A percentile compares a stretch with the other conserved stretches of the same genome.
These are phyloP conservation scores for Phrynosoma blainvillii DNA, from an alignment of 2,113 vertebrate genomes.

Conservation along the genomic window DNA sequence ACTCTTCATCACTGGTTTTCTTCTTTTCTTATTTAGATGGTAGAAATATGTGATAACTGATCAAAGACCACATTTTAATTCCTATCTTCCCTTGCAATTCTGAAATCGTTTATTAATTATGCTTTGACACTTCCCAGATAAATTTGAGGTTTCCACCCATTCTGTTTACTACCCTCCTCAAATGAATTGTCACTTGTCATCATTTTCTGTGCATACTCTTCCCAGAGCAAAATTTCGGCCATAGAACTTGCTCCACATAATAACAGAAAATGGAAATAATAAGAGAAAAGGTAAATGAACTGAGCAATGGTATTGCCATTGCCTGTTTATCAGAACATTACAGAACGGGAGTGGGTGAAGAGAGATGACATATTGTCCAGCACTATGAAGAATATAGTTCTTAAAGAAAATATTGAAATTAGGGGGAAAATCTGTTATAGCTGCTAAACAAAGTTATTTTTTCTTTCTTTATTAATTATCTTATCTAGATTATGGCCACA, in stretches of 20 bases:
- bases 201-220: neutral
- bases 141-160: neutral
- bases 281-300: slow-evolving; percentile 15
- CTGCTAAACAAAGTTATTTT: slow-evolving; percentile 37
- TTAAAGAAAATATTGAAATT: slow-evolving; percentile 13
- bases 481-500: neutral
- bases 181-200: slow-evolving; percentile 3
- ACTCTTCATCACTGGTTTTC: neutral
- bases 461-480: slow-evolving; percentile 26
- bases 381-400: slow-evolving; percentile 24
- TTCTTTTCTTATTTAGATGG: neutral
- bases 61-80: neutral
- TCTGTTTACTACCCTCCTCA: neutral
- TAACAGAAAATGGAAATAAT: neutral
- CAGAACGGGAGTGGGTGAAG: slow-evolving; percentile 35
- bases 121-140: neutral
- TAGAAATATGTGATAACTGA: neutral
- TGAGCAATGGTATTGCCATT: slow-evolving; percentile 18
- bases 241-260: slow-evolving; percentile 10
- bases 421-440: slow-evolving; percentile 9
- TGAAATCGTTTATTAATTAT: neutral
- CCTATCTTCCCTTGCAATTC: neutral
- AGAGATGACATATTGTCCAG: slow-evolving; percentile 41
- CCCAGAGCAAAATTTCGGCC: slow-evolving; percentile 23
- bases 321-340: slow-evolving; percentile 23